Evolutionary conservation across 2,113 vertebrate species (phyloP).

Genomic region (Microtus montanus): DNA sequence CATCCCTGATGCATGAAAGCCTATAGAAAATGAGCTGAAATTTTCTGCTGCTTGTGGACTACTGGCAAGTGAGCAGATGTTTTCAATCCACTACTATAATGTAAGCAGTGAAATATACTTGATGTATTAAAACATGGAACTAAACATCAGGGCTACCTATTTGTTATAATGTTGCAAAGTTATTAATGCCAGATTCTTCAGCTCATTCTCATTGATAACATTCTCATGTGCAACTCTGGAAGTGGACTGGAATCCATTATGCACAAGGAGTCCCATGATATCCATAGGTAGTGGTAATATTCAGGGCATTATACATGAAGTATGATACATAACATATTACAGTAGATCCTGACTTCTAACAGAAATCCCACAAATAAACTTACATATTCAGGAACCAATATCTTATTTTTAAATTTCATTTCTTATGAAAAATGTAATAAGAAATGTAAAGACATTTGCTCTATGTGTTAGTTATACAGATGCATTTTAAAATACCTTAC

Average conservation of each 20-base stretch:
- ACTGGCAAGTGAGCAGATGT: slow-evolving; percentile 90
- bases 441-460: neutral
- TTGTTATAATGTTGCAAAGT: slow-evolving; percentile 75
- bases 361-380: slow-evolving; percentile 68
- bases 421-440: neutral
- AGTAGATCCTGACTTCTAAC: slow-evolving; percentile 56
- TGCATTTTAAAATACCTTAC: neutral
- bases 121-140: slow-evolving; percentile 71
- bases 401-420: slow-evolving; percentile 38
- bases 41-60: slow-evolving; percentile 72
- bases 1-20: slow-evolving; percentile 72
- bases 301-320: slow-evolving; percentile 60
- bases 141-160: slow-evolving; percentile 81
- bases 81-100: slow-evolving; percentile 91
- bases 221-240: slow-evolving; percentile 71
- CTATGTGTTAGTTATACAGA: neutral
- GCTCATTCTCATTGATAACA: slow-evolving; percentile 75
- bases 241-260: slow-evolving; percentile 69
- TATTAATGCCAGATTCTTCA: slow-evolving; percentile 81
- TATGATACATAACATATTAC: slow-evolving; percentile 52
- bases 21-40: slow-evolving; percentile 82
- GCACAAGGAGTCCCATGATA: slow-evolving; percentile 68
- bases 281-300: slow-evolving; percentile 66
- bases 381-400: neutral
- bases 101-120: slow-evolving; percentile 87